Conservation (phyloP, 2,797 vertebrate genomes). For the Sebastes matsubarae region DNA sequence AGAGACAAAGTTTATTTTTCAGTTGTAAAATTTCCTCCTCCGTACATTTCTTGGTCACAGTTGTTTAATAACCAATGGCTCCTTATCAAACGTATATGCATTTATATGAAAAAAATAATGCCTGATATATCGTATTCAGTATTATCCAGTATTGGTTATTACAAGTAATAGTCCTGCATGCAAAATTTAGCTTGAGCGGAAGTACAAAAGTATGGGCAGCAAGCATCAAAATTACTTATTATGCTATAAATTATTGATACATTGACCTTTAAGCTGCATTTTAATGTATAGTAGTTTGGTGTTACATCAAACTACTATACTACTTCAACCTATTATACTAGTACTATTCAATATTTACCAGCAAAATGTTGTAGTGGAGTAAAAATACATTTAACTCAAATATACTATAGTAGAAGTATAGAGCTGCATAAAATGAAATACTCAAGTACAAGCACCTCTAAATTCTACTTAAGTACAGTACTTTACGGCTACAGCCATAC, state of each 20-base stretch:
- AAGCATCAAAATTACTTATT: fast-evolving
- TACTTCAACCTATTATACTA: too few species aligned
- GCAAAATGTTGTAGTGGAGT: not conserved
- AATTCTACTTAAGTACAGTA: not conserved
- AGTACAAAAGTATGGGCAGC: not conserved
- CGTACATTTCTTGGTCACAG: not conserved
- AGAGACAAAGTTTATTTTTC: not conserved
- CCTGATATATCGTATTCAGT: not conserved
- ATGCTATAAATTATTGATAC: not conserved
- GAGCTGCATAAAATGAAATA: not conserved
- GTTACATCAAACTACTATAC: not conserved
- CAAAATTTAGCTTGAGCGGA: not conserved
- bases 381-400: not conserved
- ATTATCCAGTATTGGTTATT: not conserved
- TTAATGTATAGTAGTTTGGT: not conserved
- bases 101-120: not conserved
- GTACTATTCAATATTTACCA: too few species aligned
- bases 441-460: not conserved
- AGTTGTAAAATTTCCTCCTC: too few species aligned
- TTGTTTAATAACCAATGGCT: not conserved
- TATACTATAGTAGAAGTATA: not conserved
- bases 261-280: not conserved
- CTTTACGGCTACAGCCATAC: not conserved
- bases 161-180: not conserved
- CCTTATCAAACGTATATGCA: not conserved